These are phyloP conservation scores for Cecidostiba fungosa DNA, from an alignment of 2,888 invertebrate species.

Conservation along the genomic window DNA sequence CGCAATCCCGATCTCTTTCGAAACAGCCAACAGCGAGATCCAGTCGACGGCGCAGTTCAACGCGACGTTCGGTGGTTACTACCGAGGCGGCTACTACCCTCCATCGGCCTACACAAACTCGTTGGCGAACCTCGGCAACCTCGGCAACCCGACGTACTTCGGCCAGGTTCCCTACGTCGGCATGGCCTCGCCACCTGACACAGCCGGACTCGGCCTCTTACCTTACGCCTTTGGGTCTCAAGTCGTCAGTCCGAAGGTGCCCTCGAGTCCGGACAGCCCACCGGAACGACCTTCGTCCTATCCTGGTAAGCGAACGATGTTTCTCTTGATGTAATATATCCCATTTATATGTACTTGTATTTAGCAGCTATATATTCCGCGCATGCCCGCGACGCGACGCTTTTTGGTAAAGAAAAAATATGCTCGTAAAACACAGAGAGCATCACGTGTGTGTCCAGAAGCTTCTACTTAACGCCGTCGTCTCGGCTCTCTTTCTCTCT, in stretches of 20 bases:
- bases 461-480: conserved; percentile 44
- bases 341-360: too few species aligned
- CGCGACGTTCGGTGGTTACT: conserved; percentile 64
- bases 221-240: conserved; percentile 67
- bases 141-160: conserved; percentile 72
- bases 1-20: conserved; percentile 34
- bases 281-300: conserved; percentile 71
- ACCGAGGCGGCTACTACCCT: conserved; percentile 44
- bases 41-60: conserved; percentile 69
- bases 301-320: conserved; percentile 70
- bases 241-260: conserved; percentile 66
- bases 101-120: conserved; percentile 37
- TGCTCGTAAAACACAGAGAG: neutral
- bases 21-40: conserved; percentile 70
- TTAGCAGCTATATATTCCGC: neutral
- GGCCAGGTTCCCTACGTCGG: conserved; percentile 72
- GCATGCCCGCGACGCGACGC: neutral
- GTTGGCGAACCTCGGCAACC: conserved; percentile 61
- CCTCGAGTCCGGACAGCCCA: conserved; percentile 70
- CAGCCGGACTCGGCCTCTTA: conserved; percentile 65
- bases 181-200: conserved; percentile 66
- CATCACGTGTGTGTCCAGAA: conserved; percentile 30
- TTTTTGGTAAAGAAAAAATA: neutral
- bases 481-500: conserved; percentile 15
- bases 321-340: too few species aligned